Evolutionary conservation across 1,140 invertebrate genomes (phyloP).

Genomic region (Calliphora vicina): DNA sequence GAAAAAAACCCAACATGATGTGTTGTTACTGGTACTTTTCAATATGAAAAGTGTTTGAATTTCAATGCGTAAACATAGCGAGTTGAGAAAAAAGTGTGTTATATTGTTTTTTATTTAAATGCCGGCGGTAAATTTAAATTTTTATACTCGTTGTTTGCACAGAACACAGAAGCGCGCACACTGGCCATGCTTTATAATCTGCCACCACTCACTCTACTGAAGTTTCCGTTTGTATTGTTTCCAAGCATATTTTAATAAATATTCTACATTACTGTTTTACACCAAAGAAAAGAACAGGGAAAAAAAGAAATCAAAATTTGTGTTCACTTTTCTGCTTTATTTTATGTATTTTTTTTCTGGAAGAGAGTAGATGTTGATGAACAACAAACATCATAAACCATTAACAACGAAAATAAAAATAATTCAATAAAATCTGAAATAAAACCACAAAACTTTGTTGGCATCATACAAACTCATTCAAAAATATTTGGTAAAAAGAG

Average conservation of each 20-base stretch:
- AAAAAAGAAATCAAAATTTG: background rate
- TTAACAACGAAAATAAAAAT: background rate
- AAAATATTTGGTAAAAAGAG: too few relatives aligned
- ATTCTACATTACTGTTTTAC: background rate
- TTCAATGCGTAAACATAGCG: too few relatives aligned
- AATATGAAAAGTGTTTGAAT: too few relatives aligned
- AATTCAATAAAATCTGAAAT: background rate
- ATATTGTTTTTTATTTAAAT: constrained; percentile 40
- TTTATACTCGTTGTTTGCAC: background rate
- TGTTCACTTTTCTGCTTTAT: background rate
- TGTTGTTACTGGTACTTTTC: background rate
- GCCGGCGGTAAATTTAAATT: constrained; percentile 54
- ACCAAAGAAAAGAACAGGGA: background rate
- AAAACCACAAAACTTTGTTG: background rate
- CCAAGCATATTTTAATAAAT: too few relatives aligned
- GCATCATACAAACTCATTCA: background rate
- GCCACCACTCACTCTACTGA: background rate
- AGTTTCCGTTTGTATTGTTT: background rate
- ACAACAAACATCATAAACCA: background rate
- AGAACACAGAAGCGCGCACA: constrained; percentile 13
- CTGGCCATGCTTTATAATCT: background rate
- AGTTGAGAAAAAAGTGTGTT: too few relatives aligned
- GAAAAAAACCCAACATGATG: background rate
- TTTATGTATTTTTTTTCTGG: too few relatives aligned
- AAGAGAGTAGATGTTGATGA: background rate